These are phyloP conservation scores for Drosophila sturtevanti DNA, from an alignment of 1,140 invertebrate genomes.

Conservation along the genomic window DNA sequence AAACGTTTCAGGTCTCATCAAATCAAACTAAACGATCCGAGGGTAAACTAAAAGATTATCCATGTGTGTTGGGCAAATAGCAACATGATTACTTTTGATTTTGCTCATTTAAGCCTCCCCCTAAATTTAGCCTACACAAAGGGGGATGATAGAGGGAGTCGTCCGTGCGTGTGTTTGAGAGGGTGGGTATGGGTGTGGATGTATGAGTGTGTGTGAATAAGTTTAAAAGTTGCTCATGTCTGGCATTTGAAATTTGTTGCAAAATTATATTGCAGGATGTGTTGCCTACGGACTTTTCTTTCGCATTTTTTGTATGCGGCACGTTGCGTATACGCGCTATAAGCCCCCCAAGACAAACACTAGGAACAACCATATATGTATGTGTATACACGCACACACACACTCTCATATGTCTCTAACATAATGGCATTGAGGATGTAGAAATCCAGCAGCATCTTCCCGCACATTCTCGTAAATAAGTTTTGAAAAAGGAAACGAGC, in stretches of 20 bases:
- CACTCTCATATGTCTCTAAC: not conserved
- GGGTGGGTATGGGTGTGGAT: slow-evolving; percentile 22
- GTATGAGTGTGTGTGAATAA: slow-evolving; percentile 42
- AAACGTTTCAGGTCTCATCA: slow-evolving; percentile 39
- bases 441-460: slow-evolving; percentile 62
- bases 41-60: slow-evolving; percentile 51
- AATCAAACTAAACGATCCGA: slow-evolving; percentile 35
- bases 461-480: slow-evolving; percentile 75
- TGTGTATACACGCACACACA: slow-evolving; percentile 15
- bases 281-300: slow-evolving; percentile 39
- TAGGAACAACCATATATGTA: slow-evolving; percentile 29
- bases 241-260: slow-evolving; percentile 76
- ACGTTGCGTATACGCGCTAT: slow-evolving; percentile 69
- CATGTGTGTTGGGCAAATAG: slow-evolving; percentile 63
- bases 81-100: slow-evolving; percentile 74
- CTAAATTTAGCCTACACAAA: slow-evolving; percentile 8
- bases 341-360: slow-evolving; percentile 35
- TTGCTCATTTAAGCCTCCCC: slow-evolving; percentile 46
- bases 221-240: slow-evolving; percentile 77
- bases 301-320: slow-evolving; percentile 70
- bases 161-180: slow-evolving; percentile 43
- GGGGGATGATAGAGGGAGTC: not conserved
- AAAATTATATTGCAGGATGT: slow-evolving; percentile 62
- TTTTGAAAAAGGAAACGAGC: slow-evolving; percentile 42
- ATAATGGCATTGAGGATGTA: slow-evolving; percentile 36